phyloP scores from a whole-genome alignment of 2,797 vertebrate genomes.

The Intellagama lesueurii region DNA sequence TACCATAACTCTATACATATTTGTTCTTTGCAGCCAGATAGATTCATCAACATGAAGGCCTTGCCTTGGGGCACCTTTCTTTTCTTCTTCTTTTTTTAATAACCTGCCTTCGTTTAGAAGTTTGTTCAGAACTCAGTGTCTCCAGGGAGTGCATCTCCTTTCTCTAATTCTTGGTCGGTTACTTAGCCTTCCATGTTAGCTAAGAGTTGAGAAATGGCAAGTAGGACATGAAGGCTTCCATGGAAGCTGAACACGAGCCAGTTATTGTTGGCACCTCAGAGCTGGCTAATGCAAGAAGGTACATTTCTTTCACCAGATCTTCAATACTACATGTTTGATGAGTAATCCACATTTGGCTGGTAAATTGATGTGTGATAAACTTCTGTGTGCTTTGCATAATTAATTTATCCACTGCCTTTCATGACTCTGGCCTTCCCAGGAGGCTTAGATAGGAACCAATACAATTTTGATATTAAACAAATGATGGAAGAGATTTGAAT shows the following conservation, averaged over 20 bases:
- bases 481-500: no score
- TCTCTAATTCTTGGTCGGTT: neutral
- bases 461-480: neutral
- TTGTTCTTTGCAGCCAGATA: neutral
- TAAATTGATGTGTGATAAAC: no score
- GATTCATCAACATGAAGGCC: neutral
- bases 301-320: neutral
- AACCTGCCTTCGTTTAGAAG: no score
- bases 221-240: no score
- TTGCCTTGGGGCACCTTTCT: neutral
- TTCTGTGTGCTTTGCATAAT: no score
- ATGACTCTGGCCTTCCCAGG: neutral
- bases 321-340: neutral
- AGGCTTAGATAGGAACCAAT: neutral
- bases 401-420: neutral
- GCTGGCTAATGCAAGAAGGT: neutral
- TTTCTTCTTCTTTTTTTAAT: no score
- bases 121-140: neutral
- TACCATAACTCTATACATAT: neutral
- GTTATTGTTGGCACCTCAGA: neutral
- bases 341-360: no score
- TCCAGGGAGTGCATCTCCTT: no score
- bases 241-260: neutral
- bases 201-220: neutral
- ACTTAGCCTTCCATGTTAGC: neutral